Conservation (phyloP, 1,140 invertebrate species). For the Zaprionus ornatus region DNA sequence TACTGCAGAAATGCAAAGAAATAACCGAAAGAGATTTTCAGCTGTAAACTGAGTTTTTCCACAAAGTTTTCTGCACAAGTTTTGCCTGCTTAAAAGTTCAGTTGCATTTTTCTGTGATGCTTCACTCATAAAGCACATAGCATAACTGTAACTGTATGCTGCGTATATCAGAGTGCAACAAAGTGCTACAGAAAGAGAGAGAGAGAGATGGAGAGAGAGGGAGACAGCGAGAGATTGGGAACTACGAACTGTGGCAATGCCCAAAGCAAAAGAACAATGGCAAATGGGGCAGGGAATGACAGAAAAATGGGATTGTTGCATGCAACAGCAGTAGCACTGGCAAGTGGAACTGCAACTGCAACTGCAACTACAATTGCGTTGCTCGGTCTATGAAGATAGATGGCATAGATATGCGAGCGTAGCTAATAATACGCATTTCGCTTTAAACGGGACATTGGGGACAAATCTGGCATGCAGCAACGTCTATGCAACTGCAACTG, state of each 20-base stretch:
- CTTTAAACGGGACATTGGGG: conserved; percentile 60
- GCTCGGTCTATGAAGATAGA: conserved; percentile 44
- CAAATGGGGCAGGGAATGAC: background rate
- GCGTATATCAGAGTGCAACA: conserved; percentile 22
- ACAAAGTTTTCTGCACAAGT: background rate
- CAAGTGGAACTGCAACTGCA: conserved; percentile 11
- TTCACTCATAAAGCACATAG: background rate
- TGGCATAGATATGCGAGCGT: conserved; percentile 51
- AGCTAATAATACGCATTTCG: conserved; percentile 59
- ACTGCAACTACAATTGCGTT: conserved; percentile 25
- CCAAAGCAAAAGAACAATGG: conserved; percentile 38
- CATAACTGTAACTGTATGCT: conserved; percentile 4
- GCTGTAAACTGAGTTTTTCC: background rate
- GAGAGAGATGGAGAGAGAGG: background rate
- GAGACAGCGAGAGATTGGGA: background rate
- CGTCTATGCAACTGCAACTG: conserved; percentile 33
- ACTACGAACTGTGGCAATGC: conserved; percentile 8
- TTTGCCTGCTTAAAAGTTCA: conserved; percentile 5
- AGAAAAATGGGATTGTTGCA: conserved; percentile 9
- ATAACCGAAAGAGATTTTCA: conserved; percentile 1
- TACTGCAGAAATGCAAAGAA: background rate
- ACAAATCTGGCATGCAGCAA: conserved; percentile 50
- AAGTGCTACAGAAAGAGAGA: conserved; percentile 16
- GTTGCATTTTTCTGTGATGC: background rate
- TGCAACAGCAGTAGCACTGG: background rate